phyloP scores from a whole-genome alignment of 2,888 invertebrate genomes.

The Congeria kusceri region DNA sequence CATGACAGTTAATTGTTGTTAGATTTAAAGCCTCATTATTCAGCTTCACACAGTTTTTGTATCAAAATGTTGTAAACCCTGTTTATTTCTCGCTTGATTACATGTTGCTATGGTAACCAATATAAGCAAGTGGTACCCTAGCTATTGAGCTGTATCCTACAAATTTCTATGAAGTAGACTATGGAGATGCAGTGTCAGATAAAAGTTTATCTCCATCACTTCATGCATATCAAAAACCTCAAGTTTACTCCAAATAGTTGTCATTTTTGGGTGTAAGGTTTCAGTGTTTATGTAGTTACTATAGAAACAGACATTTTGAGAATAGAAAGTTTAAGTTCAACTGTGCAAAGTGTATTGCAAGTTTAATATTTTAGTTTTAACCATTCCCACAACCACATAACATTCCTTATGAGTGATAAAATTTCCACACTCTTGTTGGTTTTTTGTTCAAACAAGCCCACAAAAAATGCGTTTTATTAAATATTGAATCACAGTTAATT shows the following conservation, averaged over 20 bases:
- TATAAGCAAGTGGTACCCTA: slow-evolving; percentile 28
- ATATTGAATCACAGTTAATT: no score
- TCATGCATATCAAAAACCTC: slow-evolving; percentile 11
- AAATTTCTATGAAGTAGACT: neutral
- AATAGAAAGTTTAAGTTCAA: no score
- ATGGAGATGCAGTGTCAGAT: neutral
- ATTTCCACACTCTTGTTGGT: no score
- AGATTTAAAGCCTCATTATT: neutral
- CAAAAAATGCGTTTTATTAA: no score
- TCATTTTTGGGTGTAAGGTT: slow-evolving; percentile 33
- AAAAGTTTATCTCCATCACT: neutral
- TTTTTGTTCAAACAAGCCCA: no score
- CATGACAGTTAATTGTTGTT: neutral
- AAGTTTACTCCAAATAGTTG: slow-evolving; percentile 7
- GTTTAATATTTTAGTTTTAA: no score
- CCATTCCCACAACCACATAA: no score
- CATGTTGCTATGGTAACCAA: slow-evolving; percentile 55
- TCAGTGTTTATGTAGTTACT: slow-evolving; percentile 38
- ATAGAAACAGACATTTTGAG: no score
- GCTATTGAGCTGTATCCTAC: slow-evolving; percentile 16
- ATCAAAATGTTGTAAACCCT: neutral
- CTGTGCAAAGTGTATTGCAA: no score
- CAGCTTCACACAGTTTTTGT: neutral
- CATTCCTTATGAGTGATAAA: no score
- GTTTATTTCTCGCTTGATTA: slow-evolving; percentile 34